Evolutionary conservation across 2,113 vertebrate species (phyloP).

Genomic region (Micronycteris hirsuta): DNA sequence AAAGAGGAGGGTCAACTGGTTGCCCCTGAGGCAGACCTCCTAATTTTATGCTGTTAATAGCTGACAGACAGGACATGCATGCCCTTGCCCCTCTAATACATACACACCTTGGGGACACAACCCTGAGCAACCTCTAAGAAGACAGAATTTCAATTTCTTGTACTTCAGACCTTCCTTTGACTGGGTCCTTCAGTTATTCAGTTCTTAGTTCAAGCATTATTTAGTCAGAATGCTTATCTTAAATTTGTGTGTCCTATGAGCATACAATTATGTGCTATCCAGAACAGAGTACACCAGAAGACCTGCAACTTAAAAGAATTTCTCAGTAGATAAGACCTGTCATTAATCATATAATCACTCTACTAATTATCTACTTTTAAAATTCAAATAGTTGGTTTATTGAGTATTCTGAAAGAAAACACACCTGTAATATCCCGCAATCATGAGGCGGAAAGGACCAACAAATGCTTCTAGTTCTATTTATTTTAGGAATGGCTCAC

Average conservation of each 20-base stretch:
- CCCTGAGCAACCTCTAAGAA: neutral
- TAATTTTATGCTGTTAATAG: neutral
- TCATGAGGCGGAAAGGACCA: neutral
- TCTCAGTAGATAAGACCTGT: neutral
- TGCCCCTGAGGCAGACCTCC: neutral
- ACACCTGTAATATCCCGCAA: conserved; percentile 15
- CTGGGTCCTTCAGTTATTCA: neutral
- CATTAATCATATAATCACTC: neutral
- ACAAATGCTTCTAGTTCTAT: conserved; percentile 32
- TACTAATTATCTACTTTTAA: conserved; percentile 26
- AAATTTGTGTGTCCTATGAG: neutral
- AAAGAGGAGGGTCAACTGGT: neutral
- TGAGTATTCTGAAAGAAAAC: conserved; percentile 38
- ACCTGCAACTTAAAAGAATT: neutral
- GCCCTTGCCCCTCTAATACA: neutral
- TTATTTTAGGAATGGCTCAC: neutral
- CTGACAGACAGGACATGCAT: neutral
- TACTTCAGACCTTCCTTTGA: neutral
- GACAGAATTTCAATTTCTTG: neutral
- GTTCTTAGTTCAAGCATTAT: neutral
- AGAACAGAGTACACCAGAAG: neutral
- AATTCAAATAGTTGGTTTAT: conserved; percentile 9
- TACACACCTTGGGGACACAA: neutral
- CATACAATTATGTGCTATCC: neutral
- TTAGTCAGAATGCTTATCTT: neutral